Conservation (phyloP, 2,888 invertebrate genomes). For the Mythimna ferrago region DNA sequence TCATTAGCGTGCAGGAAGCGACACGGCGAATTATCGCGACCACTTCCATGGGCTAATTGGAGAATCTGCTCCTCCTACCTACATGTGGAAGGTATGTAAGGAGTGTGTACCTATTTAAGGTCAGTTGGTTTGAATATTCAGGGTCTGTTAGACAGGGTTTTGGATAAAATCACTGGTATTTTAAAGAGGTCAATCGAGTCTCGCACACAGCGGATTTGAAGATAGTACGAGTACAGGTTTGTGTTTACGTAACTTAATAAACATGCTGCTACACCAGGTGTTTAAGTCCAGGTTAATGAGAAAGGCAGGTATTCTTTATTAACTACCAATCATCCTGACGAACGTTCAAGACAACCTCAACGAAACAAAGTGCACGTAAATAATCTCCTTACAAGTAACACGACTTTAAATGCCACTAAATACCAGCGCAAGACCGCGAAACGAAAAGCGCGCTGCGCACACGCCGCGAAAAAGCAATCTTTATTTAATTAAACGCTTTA, state of each 20-base stretch:
- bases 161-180: conserved; percentile 4
- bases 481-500: conserved; percentile 76
- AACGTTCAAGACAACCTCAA: conserved; percentile 33
- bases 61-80: conserved; percentile 54
- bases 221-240: too few relatives aligned
- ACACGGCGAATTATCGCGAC: conserved; percentile 66
- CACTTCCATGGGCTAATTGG: conserved; percentile 66
- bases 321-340: conserved; percentile 18
- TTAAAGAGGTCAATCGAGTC: not conserved
- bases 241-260: not conserved
- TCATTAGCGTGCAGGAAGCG: conserved; percentile 72
- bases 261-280: not conserved
- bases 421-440: conserved; percentile 60
- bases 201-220: not conserved
- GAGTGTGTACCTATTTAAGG: conserved; percentile 26
- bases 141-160: not conserved
- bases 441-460: conserved; percentile 48
- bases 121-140: conserved; percentile 43
- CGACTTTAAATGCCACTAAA: conserved; percentile 69
- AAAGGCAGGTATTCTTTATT: conserved; percentile 3
- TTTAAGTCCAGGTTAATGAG: conserved; percentile 1
- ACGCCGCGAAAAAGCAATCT: conserved; percentile 70
- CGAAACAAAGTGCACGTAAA: conserved; percentile 49
- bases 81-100: conserved; percentile 20
- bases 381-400: conserved; percentile 63